Base-by-base conservation (phyloP, 2,888 invertebrate genomes). In the Leptinotarsa juncta region DNA sequence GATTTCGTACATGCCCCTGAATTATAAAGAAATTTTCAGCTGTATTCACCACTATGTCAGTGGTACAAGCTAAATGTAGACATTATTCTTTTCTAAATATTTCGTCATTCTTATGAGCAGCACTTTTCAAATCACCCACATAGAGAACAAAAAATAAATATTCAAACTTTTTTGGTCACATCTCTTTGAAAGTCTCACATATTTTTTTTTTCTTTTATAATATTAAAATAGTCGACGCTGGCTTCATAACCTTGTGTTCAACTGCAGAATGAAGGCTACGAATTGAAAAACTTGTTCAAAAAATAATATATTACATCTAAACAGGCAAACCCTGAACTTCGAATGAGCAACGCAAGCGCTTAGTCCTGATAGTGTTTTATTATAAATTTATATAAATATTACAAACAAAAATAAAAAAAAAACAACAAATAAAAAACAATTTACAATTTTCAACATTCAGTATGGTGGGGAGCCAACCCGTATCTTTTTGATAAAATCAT, bases 401-500 rank as follows among this genome's bases (percentile, higher is more conserved):
- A 75, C 71, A 67, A 67, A 74, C 70, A 69, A 73, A 70, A 67
- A 48, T 62, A 72, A 69, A 48, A 65, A 60, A 74, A 70, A 71
- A 72, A 71, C 67, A 53, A 67, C 48, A 76, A 75, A 65, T 55
- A 48, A 67, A 55, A 70, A 70, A 80, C 53, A 70, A 26, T 57
- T 66, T 51, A 80, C 53, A 70, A 26, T 57, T 66, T 51, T 50
- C 42, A 67, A 65, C 49, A 67, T 62, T 79, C 72, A 81, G 70
- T 80, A 80, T 20, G 81, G 82, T n/a, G 82, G 81, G n/a, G 74
- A 49, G 51, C 82, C 81, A 26, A 76, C 65, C 51, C 73, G 75
- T 67, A 78, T 74, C 66, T 79, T 77, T 65, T 75, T 76, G 50
- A 80, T 74, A 48, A 80, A 73, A 72, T 79, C 78, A 66, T 82